These are phyloP conservation scores for Hemaris fuciformis DNA, from an alignment of 2,888 invertebrate genomes.

Conservation along the genomic window DNA sequence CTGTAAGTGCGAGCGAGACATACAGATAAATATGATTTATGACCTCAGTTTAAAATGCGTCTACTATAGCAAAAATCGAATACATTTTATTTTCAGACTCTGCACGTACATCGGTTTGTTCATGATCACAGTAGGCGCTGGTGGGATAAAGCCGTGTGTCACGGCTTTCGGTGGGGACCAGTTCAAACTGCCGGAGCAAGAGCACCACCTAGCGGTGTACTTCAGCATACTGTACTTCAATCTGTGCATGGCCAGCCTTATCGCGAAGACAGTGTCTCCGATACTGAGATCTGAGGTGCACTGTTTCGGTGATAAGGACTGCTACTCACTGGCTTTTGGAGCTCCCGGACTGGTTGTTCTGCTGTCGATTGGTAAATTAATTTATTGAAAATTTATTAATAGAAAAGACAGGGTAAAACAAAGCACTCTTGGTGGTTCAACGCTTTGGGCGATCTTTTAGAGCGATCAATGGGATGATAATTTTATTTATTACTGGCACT, in stretches of 20 bases:
- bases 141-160: conserved; percentile 92
- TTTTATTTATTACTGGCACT: too few relatives aligned
- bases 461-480: too few relatives aligned
- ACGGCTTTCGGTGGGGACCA: conserved; percentile 92
- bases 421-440: too few relatives aligned
- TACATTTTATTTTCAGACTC: conserved; percentile 65
- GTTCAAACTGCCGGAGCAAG: conserved; percentile 84
- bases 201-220: conserved; percentile 84
- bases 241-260: conserved; percentile 84
- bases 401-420: background rate
- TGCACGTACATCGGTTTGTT: conserved; percentile 85
- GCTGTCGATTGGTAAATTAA: conserved; percentile 83
- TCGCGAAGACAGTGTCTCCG: conserved; percentile 88
- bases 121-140: conserved; percentile 88
- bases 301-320: conserved; percentile 85
- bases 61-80: background rate
- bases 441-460: too few relatives aligned
- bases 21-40: too few relatives aligned
- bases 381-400: background rate
- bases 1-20: too few relatives aligned
- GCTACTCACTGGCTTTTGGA: conserved; percentile 88
- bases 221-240: conserved; percentile 90
- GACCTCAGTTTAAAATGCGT: too few relatives aligned
- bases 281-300: conserved; percentile 85
- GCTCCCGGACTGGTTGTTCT: conserved; percentile 88